A percentile compares a stretch with the other conserved stretches of the same genome.
These are phyloP conservation scores for Cyprinodon brontotheroides DNA, from an alignment of 2,113 vertebrate species.

Conservation along the genomic window DNA sequence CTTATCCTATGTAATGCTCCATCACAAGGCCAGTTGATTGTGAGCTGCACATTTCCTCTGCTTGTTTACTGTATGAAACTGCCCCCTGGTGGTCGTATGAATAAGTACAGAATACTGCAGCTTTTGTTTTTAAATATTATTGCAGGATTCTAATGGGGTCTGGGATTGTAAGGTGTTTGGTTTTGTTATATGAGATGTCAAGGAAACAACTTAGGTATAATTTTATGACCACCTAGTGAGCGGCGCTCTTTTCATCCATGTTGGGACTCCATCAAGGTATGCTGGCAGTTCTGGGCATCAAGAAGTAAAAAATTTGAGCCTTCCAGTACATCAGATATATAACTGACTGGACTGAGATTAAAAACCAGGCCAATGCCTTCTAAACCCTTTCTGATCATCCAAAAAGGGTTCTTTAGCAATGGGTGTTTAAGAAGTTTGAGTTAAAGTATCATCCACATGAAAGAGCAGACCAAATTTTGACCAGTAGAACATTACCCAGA, in stretches of 20 bases:
- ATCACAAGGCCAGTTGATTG: slow-evolving; percentile 7
- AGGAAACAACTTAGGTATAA: background rate
- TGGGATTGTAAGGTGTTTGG: background rate
- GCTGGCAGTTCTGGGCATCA: background rate
- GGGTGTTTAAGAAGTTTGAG: too few species aligned
- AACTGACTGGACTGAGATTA: too few species aligned
- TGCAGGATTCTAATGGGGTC: slow-evolving; percentile 2
- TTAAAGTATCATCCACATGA: too few species aligned
- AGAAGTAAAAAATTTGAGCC: too few species aligned
- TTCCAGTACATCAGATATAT: too few species aligned
- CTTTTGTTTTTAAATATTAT: background rate
- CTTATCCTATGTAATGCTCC: slow-evolving; percentile 17
- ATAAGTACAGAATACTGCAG: slow-evolving; percentile 55
- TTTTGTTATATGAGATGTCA: background rate
- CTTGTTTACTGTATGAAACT: slow-evolving; percentile 64
- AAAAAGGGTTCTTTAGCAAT: too few species aligned
- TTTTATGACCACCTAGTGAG: background rate
- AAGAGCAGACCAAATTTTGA: too few species aligned
- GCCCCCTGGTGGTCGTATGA: slow-evolving; percentile 66
- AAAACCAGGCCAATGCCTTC: too few species aligned
- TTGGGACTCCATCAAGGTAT: background rate
- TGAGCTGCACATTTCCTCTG: slow-evolving; percentile 9
- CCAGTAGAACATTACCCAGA: too few species aligned
- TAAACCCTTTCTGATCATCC: too few species aligned
- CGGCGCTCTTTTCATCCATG: background rate